phyloP scores from a whole-genome alignment of 2,113 vertebrate genomes.

The Turdus rufiventris region DNA sequence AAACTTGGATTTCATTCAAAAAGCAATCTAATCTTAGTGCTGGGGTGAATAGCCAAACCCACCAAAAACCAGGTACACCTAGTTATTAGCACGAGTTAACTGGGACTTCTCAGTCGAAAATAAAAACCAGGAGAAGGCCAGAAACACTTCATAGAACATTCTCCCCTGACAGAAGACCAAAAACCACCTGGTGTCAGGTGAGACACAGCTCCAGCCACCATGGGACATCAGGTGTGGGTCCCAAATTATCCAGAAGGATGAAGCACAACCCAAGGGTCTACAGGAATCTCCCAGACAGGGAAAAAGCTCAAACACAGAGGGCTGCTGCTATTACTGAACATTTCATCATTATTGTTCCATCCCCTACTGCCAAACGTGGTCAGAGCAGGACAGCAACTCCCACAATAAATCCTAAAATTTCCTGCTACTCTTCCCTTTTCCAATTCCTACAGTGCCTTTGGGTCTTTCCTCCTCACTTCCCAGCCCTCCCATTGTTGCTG shows the following conservation, averaged over 20 bases:
- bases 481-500: background rate
- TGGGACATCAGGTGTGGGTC: too few species aligned
- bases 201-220: background rate
- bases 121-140: background rate
- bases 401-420: background rate
- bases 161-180: background rate
- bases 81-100: background rate
- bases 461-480: background rate
- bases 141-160: background rate
- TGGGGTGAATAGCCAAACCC: background rate
- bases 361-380: fast-evolving
- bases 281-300: fast-evolving
- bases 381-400: background rate
- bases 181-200: background rate
- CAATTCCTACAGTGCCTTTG: background rate
- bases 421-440: background rate
- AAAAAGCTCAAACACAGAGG: background rate
- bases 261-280: background rate
- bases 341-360: background rate
- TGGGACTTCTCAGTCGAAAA: background rate
- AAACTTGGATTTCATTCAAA: slow-evolving; percentile 35
- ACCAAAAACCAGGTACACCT: background rate
- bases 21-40: background rate
- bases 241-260: background rate
- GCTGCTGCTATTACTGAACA: background rate